Evolutionary conservation across 2,888 invertebrate genomes (phyloP).

Genomic region (Polymixis lichenea): DNA sequence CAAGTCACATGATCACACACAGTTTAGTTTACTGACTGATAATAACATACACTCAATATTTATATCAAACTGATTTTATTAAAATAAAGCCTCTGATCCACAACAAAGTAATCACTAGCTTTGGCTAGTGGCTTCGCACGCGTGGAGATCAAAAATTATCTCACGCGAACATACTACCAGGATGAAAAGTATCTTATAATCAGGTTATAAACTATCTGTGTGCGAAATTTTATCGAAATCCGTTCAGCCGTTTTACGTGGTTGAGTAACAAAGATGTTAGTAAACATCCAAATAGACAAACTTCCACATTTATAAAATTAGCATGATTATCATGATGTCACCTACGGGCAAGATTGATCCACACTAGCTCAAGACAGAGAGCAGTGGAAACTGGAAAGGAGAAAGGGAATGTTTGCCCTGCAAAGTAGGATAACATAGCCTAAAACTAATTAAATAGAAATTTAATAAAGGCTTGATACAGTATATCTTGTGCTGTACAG

Average conservation of each 20-base stretch:
- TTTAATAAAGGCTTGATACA: not conserved
- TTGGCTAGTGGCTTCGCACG: too few species aligned
- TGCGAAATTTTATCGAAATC: too few species aligned
- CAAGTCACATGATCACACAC: conserved; percentile 6
- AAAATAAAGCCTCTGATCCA: conserved; percentile 11
- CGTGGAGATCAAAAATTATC: too few species aligned
- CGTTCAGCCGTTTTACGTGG: too few species aligned
- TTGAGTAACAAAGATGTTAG: too few species aligned
- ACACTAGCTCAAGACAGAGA: not conserved
- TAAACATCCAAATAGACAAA: too few species aligned
- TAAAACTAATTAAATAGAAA: not conserved
- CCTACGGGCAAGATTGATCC: not conserved
- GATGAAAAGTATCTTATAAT: too few species aligned
- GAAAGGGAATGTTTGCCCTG: not conserved
- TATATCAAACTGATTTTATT: not conserved
- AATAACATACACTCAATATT: conserved; percentile 19
- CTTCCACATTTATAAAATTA: too few species aligned
- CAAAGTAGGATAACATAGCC: not conserved
- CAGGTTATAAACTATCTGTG: too few species aligned
- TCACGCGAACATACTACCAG: too few species aligned
- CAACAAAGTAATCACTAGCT: not conserved
- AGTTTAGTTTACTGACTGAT: conserved; percentile 24
- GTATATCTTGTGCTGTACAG: conserved; percentile 1
- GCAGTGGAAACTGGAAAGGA: not conserved
- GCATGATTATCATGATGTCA: too few species aligned